Percentiles rank a stretch among this genome's conserved stretches.
Evolutionary conservation across 2,888 invertebrate species (phyloP).

Genomic region (Tinea semifulvella): DNA sequence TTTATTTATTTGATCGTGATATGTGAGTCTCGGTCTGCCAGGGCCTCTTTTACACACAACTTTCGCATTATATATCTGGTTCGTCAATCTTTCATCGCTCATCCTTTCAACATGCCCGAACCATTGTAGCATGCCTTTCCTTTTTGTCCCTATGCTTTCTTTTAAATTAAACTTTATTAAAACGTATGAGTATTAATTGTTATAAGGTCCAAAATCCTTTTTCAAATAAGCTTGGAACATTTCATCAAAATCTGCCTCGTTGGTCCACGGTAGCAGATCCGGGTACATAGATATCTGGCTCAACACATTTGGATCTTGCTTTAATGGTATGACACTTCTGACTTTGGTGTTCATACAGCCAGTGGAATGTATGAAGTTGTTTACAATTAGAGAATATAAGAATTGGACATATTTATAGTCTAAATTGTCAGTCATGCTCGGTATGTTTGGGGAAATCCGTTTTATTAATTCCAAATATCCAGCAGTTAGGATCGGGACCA

Average conservation of each 20-base stretch:
- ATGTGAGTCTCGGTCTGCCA: too few species aligned
- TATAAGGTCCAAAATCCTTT: constrained; percentile 19
- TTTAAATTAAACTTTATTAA: too few species aligned
- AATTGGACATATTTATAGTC: constrained; percentile 59
- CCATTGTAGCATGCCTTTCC: too few species aligned
- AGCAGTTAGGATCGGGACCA: constrained; percentile 63
- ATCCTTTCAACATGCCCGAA: too few species aligned
- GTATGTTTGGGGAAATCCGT: constrained; percentile 35
- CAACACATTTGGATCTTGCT: constrained; percentile 33
- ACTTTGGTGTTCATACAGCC: constrained; percentile 59
- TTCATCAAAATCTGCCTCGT: constrained; percentile 52
- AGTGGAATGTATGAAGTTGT: constrained; percentile 51
- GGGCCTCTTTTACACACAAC: too few species aligned
- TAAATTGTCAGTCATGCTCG: constrained; percentile 49
- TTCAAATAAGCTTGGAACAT: constrained; percentile 51
- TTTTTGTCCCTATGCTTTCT: too few species aligned
- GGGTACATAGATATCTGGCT: constrained; percentile 47
- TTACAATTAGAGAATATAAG: constrained; percentile 54
- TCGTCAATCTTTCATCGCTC: too few species aligned
- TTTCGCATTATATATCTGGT: too few species aligned
- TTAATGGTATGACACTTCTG: constrained; percentile 48
- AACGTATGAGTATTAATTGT: constrained; percentile 18
- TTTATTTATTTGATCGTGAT: too few species aligned
- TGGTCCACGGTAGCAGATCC: constrained; percentile 56
- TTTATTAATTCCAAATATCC: constrained; percentile 57